Evolutionary conservation across 2,113 vertebrate species (phyloP).

Genomic region (Riparia riparia): DNA sequence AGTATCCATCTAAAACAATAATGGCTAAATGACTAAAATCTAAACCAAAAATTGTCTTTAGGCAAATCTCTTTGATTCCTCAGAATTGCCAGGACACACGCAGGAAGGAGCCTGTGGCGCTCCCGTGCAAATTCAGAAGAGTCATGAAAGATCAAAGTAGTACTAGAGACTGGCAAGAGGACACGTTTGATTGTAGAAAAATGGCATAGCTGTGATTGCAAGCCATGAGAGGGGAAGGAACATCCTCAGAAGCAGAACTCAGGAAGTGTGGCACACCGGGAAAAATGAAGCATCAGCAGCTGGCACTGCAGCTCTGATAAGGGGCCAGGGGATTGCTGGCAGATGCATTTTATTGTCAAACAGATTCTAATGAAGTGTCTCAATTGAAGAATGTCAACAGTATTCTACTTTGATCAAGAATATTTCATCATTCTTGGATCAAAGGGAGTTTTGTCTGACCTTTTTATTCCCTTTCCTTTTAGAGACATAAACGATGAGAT

Average conservation of each 20-base stretch:
- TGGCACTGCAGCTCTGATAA: neutral
- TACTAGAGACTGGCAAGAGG: neutral
- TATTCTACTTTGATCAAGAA: constrained; percentile 35
- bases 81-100: neutral
- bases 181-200: neutral
- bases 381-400: constrained; percentile 13
- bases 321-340: neutral
- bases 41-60: neutral
- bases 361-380: constrained; percentile 62
- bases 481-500: neutral
- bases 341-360: constrained; percentile 46
- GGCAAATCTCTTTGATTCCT: neutral
- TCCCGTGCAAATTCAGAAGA: neutral
- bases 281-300: neutral
- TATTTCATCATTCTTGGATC: constrained; percentile 21
- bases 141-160: neutral
- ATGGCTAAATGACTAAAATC: neutral
- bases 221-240: neutral
- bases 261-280: accelerated
- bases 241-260: neutral
- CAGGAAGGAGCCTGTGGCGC: neutral
- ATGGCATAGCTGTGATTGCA: neutral
- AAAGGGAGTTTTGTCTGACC: neutral
- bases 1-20: neutral
- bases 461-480: neutral